These are phyloP conservation scores for Caiman crocodilus DNA, from an alignment of 2,797 vertebrate species.

Conservation along the genomic window DNA sequence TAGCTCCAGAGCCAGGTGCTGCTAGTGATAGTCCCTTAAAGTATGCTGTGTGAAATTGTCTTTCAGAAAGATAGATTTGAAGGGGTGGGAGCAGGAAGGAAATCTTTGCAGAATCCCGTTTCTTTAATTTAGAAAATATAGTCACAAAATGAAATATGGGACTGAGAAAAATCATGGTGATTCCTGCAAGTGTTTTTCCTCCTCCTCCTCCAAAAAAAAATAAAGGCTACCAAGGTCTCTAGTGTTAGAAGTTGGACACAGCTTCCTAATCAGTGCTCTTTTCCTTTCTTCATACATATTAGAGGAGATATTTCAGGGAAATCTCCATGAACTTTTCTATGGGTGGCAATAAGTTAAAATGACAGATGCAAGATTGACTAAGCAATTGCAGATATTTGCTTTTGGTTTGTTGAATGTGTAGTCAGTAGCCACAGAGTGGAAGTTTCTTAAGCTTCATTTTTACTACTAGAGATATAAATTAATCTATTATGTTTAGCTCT, in stretches of 20 bases:
- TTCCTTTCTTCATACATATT: not conserved
- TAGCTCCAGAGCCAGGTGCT: not conserved
- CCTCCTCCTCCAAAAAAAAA: not conserved
- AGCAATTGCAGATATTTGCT: not conserved
- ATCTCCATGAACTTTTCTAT: not conserved
- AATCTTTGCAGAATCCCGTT: not conserved
- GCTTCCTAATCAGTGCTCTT: accelerated
- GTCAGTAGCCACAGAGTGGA: not conserved
- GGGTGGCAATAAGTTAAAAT: not conserved
- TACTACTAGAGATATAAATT: not conserved
- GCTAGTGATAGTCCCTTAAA: not conserved
- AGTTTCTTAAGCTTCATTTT: not conserved
- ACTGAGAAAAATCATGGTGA: not conserved
- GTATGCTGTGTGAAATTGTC: not conserved
- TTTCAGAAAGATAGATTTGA: not conserved
- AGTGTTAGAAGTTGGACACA: not conserved
- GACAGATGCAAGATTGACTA: not conserved
- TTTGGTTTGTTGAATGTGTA: not conserved
- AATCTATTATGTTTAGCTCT: not conserved
- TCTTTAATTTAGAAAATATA: not conserved
- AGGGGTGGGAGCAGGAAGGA: not conserved
- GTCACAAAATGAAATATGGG: not conserved
- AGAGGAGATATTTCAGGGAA: not conserved
- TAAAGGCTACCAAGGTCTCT: not conserved
- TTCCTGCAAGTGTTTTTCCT: not conserved